Conservation (phyloP, 2,888 invertebrate species). For the Conchocele bisecta region DNA sequence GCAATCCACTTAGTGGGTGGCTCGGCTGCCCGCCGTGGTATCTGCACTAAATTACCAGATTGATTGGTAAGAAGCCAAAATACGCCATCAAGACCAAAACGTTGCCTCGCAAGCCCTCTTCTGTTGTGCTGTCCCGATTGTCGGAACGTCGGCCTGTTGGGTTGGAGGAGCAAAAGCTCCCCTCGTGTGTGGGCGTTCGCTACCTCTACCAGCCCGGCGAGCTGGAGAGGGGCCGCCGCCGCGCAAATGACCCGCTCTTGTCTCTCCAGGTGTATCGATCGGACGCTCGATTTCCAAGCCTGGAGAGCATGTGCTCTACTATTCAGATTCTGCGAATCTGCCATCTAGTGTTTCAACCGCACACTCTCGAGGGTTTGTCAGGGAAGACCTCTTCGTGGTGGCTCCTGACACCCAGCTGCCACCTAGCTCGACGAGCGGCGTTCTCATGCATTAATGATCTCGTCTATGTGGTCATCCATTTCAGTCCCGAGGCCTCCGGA, state of each 20-base stretch:
- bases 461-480: constrained; percentile 1
- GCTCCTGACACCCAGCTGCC: neutral
- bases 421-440: neutral
- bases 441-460: neutral
- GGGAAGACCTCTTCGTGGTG: constrained; percentile 4
- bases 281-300: neutral
- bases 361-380: neutral
- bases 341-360: too few relatives aligned
- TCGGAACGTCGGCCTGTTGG: constrained; percentile 1
- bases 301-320: neutral
- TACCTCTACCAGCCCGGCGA: neutral
- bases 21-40: too few relatives aligned
- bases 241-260: neutral
- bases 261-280: neutral
- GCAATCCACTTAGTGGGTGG: neutral
- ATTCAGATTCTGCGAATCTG: neutral
- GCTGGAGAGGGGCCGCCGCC: neutral
- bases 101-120: too few relatives aligned
- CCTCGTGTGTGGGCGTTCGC: neutral
- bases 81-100: too few relatives aligned
- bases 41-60: neutral
- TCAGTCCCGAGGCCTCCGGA: neutral
- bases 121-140: too few relatives aligned
- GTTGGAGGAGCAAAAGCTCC: neutral
- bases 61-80: neutral